phyloP scores from a whole-genome alignment of 2,888 invertebrate species.

The Eurytoma californica region DNA sequence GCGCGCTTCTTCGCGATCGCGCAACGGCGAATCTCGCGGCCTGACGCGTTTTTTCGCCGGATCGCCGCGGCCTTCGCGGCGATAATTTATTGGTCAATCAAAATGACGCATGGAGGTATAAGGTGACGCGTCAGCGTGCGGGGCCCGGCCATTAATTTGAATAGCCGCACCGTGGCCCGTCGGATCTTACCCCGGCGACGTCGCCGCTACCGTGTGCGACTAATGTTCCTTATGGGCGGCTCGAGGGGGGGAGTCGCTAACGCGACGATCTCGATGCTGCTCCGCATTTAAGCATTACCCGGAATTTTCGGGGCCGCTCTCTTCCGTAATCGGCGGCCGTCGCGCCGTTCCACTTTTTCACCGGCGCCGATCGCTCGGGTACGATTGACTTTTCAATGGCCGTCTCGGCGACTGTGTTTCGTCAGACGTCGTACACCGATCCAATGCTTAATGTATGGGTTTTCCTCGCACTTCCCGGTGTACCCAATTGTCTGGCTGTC shows the following conservation, averaged over 20 bases:
- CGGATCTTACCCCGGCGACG: conserved; percentile 57
- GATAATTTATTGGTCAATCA: conserved; percentile 74
- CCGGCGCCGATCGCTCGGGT: background rate
- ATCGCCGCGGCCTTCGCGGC: conserved; percentile 38
- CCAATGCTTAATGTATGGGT: too few relatives aligned
- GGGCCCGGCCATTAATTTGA: conserved; percentile 72
- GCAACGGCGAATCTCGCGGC: too few relatives aligned
- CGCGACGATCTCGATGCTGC: conserved; percentile 5
- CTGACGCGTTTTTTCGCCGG: too few relatives aligned
- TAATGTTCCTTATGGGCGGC: conserved; percentile 60
- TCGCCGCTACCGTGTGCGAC: conserved; percentile 58
- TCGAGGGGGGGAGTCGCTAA: conserved; percentile 1
- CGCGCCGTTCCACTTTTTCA: background rate
- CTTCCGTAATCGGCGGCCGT: background rate
- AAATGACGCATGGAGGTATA: conserved; percentile 74
- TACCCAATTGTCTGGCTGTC: too few relatives aligned
- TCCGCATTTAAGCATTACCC: conserved; percentile 1
- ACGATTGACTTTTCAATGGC: background rate
- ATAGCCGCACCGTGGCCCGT: conserved; percentile 69
- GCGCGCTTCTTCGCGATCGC: too few relatives aligned
- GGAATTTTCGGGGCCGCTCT: conserved; percentile 9
- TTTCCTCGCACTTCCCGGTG: too few relatives aligned
- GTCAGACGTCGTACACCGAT: too few relatives aligned
- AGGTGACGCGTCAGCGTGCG: conserved; percentile 74
- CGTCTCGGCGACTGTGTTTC: background rate